phyloP scores from a whole-genome alignment of 2,113 vertebrate species.

The Ammodytes marinus region DNA sequence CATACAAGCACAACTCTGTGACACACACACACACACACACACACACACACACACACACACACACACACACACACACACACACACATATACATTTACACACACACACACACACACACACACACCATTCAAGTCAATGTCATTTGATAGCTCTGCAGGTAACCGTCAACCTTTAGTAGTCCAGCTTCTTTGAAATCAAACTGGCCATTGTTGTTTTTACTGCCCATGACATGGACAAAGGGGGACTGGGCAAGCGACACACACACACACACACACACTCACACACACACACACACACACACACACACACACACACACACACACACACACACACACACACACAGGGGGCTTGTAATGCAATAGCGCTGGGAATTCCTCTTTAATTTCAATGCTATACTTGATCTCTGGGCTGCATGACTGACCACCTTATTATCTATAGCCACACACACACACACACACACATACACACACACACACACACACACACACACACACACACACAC shows the following conservation, averaged over 20 bases:
- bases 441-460: too few relatives aligned
- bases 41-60: too few relatives aligned
- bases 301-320: too few relatives aligned
- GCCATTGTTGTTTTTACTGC: constrained; percentile 86
- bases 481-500: too few relatives aligned
- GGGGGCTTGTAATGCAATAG: constrained; percentile 89
- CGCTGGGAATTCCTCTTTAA: constrained; percentile 89
- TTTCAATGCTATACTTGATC: constrained; percentile 93
- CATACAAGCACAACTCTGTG: constrained; percentile 61
- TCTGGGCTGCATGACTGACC: constrained; percentile 91
- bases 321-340: constrained; percentile 53
- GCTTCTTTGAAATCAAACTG: constrained; percentile 84
- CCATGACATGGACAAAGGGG: constrained; percentile 82
- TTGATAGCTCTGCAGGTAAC: constrained; percentile 74
- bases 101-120: constrained; percentile 2
- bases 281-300: constrained; percentile 36
- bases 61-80: too few relatives aligned
- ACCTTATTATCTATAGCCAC: constrained; percentile 89
- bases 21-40: too few relatives aligned
- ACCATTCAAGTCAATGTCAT: constrained; percentile 80
- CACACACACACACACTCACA: constrained; percentile 63
- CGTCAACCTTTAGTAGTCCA: constrained; percentile 68
- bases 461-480: too few relatives aligned
- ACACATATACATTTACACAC: too few relatives aligned
- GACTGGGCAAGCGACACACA: constrained; percentile 61